Evolutionary conservation across 2,888 invertebrate genomes (phyloP), one percentile per base, ranked within the genome.

Genomic region (Catotricha subobsoleta): DNA sequence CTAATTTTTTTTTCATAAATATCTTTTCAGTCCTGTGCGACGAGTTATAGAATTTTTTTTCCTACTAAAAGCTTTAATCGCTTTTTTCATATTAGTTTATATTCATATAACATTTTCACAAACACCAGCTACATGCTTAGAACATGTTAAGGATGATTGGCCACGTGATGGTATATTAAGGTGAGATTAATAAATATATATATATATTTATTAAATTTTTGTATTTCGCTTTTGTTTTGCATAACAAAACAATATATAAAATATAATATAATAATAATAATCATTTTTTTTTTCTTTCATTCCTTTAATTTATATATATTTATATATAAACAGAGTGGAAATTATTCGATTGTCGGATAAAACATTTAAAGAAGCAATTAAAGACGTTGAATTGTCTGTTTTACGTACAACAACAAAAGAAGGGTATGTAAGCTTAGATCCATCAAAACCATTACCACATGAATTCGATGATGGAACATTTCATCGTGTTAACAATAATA

Each of bases 71-170:
- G 87, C 87, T 3, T 62, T 88, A 48, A 56, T 77, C 41, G 86
- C 91, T 41, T 82, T 98, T 62, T 83, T 86, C 56, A 80, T 91
- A 39, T 69, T 97, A 52, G 80, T 86, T 37, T 97, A 97, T 60
- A 90, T 98, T 55, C 98, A 98, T 58, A 75, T 88, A 58, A 82
- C 84, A 46, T 94, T 95, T 63, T 87, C 91, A 35, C 76, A 86
- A 54, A 76, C 87, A 45, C 92, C 95, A 7, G 84, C 88, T 41
- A 88, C 88, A 51, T 98, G 98, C 60, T 68, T 98, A 50, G 79
- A 87, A 56, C 79, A 86, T 59, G 76, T 92, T 25, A 76, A 80
- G 55, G 74, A 80, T 48, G 75, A 80, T 10, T 98, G 97, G 97
- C 95, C 97, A 0, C 68, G 88, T 45, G 87, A 92, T 62, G 97